These are phyloP conservation scores for Montipora cactus DNA, from an alignment of 64 coral and sea anemone species.

Conservation along the genomic window DNA sequence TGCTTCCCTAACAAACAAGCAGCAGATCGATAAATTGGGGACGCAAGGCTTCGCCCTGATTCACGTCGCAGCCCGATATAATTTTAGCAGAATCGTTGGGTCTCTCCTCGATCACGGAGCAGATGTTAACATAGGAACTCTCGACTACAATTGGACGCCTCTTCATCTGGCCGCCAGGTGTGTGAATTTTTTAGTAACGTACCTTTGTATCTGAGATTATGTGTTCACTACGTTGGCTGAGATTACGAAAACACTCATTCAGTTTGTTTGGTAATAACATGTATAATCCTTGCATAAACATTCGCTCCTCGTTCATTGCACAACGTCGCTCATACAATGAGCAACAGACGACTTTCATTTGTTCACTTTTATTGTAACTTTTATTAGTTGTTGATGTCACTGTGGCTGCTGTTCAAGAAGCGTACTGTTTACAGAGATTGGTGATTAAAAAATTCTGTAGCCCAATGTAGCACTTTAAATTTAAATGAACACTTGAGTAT, in stretches of 20 bases:
- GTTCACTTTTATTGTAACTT: no score
- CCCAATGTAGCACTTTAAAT: no score
- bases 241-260: neutral
- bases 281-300: no score
- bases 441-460: no score
- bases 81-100: slow-evolving; percentile 6
- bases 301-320: no score
- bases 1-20: neutral
- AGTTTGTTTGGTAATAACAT: no score
- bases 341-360: no score
- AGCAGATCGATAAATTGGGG: slow-evolving; percentile 27
- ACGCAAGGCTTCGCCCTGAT: slow-evolving; percentile 32
- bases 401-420: no score
- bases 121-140: slow-evolving; percentile 39
- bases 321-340: no score
- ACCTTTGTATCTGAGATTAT: neutral
- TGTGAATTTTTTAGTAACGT: neutral
- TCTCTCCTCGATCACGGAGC: slow-evolving; percentile 36
- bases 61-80: slow-evolving; percentile 60
- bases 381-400: no score
- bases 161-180: slow-evolving; percentile 66
- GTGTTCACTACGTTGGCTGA: neutral
- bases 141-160: slow-evolving; percentile 43
- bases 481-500: no score
- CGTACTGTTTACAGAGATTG: no score